These are phyloP conservation scores for Ictidomys tridecemlineatus DNA, from an alignment of 2,113 vertebrate species.

Conservation along the genomic window DNA sequence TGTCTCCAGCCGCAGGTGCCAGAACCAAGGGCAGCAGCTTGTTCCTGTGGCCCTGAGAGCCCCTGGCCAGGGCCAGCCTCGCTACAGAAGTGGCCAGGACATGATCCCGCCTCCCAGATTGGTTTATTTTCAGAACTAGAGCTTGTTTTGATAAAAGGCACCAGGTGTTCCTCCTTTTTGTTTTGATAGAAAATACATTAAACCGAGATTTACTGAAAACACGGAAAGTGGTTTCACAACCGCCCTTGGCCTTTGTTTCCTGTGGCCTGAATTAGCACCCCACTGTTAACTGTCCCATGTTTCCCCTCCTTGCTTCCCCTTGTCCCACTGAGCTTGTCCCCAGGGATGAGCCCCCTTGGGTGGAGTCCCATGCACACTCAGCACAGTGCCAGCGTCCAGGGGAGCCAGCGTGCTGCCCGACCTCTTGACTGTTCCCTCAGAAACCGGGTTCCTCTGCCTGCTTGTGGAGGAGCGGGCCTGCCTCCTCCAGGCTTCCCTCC, in stretches of 20 bases:
- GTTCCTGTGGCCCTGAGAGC: background rate
- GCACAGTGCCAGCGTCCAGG: background rate
- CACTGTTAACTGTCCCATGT: background rate
- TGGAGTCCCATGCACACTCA: too few relatives aligned
- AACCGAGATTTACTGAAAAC: constrained; percentile 64
- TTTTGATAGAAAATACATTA: constrained; percentile 72
- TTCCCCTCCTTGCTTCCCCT: background rate
- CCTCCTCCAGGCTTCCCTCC: background rate
- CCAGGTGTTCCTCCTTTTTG: constrained; percentile 69
- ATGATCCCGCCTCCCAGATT: background rate
- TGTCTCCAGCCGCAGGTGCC: background rate
- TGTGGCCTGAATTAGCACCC: background rate
- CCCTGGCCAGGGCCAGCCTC: background rate
- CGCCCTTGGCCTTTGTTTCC: constrained; percentile 27
- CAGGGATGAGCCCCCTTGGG: background rate
- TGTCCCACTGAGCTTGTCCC: background rate
- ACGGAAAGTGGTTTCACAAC: background rate
- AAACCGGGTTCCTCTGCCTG: background rate
- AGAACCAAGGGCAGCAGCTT: background rate
- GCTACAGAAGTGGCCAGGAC: background rate
- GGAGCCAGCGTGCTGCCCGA: background rate
- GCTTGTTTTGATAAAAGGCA: constrained; percentile 65
- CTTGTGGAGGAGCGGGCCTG: background rate
- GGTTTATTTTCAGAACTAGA: constrained; percentile 62
- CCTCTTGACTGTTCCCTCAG: background rate